Percentiles rank a stretch among this genome's conserved stretches.
These are phyloP conservation scores for Gandaritis pyraliata DNA, from an alignment of 2,888 invertebrate species.

Conservation along the genomic window DNA sequence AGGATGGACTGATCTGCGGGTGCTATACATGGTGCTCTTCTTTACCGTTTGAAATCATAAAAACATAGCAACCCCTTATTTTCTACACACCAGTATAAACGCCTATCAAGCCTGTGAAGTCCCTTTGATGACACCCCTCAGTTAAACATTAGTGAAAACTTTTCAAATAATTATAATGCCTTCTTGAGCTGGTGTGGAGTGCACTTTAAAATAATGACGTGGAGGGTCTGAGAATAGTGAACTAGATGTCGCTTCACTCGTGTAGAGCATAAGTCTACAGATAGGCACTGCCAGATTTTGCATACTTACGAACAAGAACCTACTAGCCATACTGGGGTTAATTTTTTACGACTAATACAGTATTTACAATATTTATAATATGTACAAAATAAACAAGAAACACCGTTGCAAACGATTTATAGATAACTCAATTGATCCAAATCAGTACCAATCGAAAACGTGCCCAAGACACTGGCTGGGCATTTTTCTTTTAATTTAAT, in stretches of 20 bases:
- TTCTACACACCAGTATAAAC: constrained; percentile 10
- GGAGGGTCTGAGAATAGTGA: constrained; percentile 38
- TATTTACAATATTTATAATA: too few relatives aligned
- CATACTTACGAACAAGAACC: too few relatives aligned
- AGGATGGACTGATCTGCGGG: too few relatives aligned
- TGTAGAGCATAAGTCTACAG: background rate
- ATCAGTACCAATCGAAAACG: too few relatives aligned
- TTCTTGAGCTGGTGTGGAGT: constrained; percentile 58
- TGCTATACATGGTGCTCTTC: background rate
- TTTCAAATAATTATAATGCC: constrained; percentile 77
- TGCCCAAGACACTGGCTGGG: too few relatives aligned
- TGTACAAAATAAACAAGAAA: too few relatives aligned
- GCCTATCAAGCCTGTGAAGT: constrained; percentile 47
- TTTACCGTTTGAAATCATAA: background rate
- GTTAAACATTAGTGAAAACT: constrained; percentile 73
- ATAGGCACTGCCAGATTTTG: background rate
- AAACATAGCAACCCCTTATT: constrained; percentile 5
- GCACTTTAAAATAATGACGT: constrained; percentile 76
- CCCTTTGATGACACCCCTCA: constrained; percentile 65
- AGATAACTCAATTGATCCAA: too few relatives aligned
- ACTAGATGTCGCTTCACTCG: constrained; percentile 22
- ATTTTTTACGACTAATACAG: too few relatives aligned
- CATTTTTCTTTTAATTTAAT: too few relatives aligned
- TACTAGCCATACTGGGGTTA: too few relatives aligned
- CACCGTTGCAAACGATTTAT: too few relatives aligned